Percentiles rank a stretch among this genome's conserved stretches.
Evolutionary conservation across 92 coral and sea anemone species (phyloP).

Genomic region (Phenganax subtilis): DNA sequence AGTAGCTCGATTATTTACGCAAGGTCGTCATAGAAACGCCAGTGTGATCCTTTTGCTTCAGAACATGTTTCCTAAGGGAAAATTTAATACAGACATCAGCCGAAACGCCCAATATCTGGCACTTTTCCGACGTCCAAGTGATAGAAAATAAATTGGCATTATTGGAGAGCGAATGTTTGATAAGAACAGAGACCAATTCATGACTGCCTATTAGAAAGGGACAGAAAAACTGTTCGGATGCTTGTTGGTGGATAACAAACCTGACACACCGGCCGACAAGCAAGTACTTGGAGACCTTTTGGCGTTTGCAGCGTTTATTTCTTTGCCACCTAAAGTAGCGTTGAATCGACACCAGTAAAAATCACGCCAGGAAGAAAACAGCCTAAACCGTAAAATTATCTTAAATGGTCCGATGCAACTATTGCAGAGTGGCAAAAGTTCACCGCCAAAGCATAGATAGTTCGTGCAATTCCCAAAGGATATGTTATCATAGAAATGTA

Average conservation of each 20-base stretch:
- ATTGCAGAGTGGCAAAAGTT: too few species aligned
- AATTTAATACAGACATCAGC: slow-evolving; percentile 31
- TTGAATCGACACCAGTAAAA: too few species aligned
- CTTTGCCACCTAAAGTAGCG: neutral
- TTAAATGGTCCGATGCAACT: too few species aligned
- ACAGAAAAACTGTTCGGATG: too few species aligned
- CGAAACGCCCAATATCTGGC: slow-evolving; percentile 20
- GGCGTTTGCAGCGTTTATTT: slow-evolving; percentile 35
- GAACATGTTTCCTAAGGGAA: slow-evolving; percentile 42
- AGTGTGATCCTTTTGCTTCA: slow-evolving; percentile 39
- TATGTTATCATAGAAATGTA: too few species aligned
- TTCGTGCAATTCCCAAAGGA: too few species aligned
- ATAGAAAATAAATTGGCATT: slow-evolving; percentile 29
- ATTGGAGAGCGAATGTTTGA: slow-evolving; percentile 44
- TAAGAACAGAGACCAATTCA: slow-evolving; percentile 42
- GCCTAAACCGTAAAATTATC: too few species aligned
- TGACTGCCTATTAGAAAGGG: slow-evolving; percentile 45
- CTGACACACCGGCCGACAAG: slow-evolving; percentile 36
- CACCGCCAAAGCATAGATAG: too few species aligned
- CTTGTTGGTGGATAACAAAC: slow-evolving; percentile 35
- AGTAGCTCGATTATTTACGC: slow-evolving; percentile 41
- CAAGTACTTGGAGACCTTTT: slow-evolving; percentile 37
- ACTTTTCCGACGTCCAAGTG: slow-evolving; percentile 42
- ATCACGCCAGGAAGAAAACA: too few species aligned
- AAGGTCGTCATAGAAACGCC: slow-evolving; percentile 56